Conservation (phyloP, 2,113 vertebrate genomes). For the Hemiprocne comata region DNA sequence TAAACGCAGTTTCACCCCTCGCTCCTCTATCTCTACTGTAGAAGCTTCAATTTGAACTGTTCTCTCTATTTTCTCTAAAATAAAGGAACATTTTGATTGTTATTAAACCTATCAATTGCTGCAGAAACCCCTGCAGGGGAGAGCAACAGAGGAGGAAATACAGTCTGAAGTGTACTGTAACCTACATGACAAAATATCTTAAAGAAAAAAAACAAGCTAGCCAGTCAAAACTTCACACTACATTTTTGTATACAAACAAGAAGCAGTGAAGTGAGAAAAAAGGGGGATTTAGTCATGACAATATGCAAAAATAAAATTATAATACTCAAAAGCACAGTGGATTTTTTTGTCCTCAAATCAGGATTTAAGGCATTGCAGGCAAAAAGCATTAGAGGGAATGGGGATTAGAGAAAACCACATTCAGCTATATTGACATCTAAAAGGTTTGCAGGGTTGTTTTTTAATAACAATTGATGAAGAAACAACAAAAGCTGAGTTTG, state of each 20-base stretch:
- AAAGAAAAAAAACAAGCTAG: neutral
- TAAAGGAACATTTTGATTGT: neutral
- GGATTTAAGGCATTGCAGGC: neutral
- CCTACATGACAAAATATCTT: neutral
- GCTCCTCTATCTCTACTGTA: slow-evolving; percentile 92
- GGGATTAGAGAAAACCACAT: neutral
- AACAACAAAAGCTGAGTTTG: neutral
- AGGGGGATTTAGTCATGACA: neutral
- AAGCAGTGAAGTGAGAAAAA: neutral
- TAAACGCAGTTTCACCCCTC: slow-evolving; percentile 91
- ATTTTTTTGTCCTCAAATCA: neutral
- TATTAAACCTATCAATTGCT: neutral
- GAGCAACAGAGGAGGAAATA: neutral
- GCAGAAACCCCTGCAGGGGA: neutral
- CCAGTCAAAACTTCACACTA: neutral
- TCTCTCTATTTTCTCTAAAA: slow-evolving; percentile 90
- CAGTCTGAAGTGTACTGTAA: neutral
- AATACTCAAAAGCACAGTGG: neutral
- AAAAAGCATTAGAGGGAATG: neutral
- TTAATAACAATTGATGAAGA: neutral
- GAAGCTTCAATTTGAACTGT: slow-evolving; percentile 94
- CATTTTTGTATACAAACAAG: neutral
- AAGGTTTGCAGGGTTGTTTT: neutral
- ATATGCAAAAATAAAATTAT: neutral
- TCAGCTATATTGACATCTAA: neutral